A percentile compares a stretch with the other conserved stretches of the same genome.
Conservation (phyloP, 2,113 vertebrate species). For the Lepus timidus region DNA sequence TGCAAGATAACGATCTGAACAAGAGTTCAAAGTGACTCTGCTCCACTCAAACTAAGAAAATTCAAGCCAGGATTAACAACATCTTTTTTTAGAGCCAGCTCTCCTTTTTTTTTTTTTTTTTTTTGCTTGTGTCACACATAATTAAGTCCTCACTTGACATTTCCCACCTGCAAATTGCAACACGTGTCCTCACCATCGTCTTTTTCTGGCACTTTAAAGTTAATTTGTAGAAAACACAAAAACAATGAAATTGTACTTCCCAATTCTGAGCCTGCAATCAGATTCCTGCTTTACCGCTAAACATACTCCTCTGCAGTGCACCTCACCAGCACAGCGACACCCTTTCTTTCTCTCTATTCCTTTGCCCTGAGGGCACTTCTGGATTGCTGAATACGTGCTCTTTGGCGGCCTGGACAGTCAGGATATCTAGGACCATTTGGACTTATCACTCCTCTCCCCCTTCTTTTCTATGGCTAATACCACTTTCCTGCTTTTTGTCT, state of each 20-base stretch:
- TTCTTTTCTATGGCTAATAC: constrained; percentile 91
- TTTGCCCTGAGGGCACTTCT: constrained; percentile 94
- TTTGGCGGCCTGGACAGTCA: constrained; percentile 91
- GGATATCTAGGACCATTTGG: constrained; percentile 87
- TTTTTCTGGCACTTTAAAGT: constrained; percentile 82
- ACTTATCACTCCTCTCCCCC: constrained; percentile 89
- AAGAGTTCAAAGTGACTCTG: constrained; percentile 65
- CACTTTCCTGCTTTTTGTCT: constrained; percentile 92
- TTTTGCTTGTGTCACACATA: constrained; percentile 67
- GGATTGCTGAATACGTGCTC: constrained; percentile 90
- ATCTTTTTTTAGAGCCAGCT: constrained; percentile 79
- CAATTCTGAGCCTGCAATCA: constrained; percentile 83
- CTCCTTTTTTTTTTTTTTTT: constrained; percentile 5
- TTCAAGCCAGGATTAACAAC: constrained; percentile 62
- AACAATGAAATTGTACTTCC: constrained; percentile 85
- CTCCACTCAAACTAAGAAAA: constrained; percentile 58
- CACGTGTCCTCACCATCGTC: constrained; percentile 74
- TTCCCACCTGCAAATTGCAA: constrained; percentile 76
- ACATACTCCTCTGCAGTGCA: constrained; percentile 80
- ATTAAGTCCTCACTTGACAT: constrained; percentile 84
- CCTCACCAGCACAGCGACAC: constrained; percentile 85
- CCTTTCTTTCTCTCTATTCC: constrained; percentile 83
- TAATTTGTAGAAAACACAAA: constrained; percentile 84
- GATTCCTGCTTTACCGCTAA: constrained; percentile 81
- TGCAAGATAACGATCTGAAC: constrained; percentile 42